Evolutionary conservation across 2,797 vertebrate species (phyloP).

Genomic region (Chaenodraco wilsoni): DNA sequence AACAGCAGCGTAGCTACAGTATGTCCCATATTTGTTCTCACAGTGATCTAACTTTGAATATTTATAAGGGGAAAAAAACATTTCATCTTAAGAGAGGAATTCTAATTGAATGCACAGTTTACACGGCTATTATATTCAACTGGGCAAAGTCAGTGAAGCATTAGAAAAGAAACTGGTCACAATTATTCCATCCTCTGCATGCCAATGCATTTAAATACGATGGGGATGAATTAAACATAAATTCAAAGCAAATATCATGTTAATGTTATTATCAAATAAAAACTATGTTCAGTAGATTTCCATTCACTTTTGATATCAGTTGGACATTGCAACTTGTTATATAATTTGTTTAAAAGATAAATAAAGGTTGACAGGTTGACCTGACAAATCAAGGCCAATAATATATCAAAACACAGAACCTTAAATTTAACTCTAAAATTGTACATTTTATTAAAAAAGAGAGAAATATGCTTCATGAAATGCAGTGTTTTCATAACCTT

Average conservation of each 20-base stretch:
- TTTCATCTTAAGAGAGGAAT: constrained; percentile 63
- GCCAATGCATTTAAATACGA: constrained; percentile 69
- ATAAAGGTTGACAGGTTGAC: background rate
- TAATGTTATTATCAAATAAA: constrained; percentile 68
- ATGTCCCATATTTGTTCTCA: constrained; percentile 72
- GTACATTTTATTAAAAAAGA: background rate
- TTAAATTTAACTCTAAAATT: background rate
- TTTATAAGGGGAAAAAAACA: constrained; percentile 72
- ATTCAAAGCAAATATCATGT: constrained; percentile 67
- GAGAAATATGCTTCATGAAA: background rate
- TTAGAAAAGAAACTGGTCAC: constrained; percentile 65
- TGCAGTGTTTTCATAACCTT: background rate
- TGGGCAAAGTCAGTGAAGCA: constrained; percentile 67
- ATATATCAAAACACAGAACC: background rate
- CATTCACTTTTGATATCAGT: constrained; percentile 17
- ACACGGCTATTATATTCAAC: constrained; percentile 73
- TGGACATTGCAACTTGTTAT: background rate
- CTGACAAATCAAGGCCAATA: background rate
- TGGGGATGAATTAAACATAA: constrained; percentile 71
- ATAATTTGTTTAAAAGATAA: constrained; percentile 1
- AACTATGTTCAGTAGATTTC: constrained; percentile 44
- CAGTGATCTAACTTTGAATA: constrained; percentile 71
- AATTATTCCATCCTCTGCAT: constrained; percentile 68
- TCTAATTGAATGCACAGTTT: constrained; percentile 75
- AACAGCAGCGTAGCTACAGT: constrained; percentile 60